Conservation (phyloP, 2,888 invertebrate species). For the Tetanocera ferruginea region DNA sequence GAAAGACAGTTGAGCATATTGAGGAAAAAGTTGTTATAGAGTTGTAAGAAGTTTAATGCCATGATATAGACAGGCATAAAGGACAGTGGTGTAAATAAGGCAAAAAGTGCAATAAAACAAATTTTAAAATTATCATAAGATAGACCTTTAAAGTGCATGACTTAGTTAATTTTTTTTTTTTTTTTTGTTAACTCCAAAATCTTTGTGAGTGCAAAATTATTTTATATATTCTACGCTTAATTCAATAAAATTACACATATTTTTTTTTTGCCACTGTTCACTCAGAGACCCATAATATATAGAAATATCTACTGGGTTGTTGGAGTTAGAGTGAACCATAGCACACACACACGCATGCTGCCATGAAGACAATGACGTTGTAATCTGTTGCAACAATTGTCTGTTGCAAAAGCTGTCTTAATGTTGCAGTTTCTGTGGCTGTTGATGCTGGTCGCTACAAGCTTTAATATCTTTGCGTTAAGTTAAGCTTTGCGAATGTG, state of each 20-base stretch:
- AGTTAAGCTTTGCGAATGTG: neutral
- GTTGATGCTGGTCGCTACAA: neutral
- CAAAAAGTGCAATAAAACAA: no score
- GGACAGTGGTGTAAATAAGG: no score
- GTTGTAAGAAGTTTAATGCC: no score
- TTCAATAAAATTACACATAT: neutral
- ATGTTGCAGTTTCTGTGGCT: neutral
- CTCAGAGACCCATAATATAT: no score
- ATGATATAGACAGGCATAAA: no score
- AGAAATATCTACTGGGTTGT: no score
- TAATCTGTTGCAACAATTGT: conserved; percentile 27
- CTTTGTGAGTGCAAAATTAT: neutral
- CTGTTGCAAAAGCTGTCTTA: neutral
- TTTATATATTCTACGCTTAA: neutral
- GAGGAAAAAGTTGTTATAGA: neutral
- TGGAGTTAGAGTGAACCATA: no score
- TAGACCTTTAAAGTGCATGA: no score
- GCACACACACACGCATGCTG: no score
- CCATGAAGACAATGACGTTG: neutral
- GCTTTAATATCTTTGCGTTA: neutral
- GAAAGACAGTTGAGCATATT: conserved; percentile 10
- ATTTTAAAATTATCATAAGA: no score
- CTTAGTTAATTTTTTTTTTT: no score
- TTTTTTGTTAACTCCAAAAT: no score
- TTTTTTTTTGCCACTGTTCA: neutral